Evolutionary conservation across 2,888 invertebrate genomes (phyloP).

Genomic region (Drosophila nr. medialis): DNA sequence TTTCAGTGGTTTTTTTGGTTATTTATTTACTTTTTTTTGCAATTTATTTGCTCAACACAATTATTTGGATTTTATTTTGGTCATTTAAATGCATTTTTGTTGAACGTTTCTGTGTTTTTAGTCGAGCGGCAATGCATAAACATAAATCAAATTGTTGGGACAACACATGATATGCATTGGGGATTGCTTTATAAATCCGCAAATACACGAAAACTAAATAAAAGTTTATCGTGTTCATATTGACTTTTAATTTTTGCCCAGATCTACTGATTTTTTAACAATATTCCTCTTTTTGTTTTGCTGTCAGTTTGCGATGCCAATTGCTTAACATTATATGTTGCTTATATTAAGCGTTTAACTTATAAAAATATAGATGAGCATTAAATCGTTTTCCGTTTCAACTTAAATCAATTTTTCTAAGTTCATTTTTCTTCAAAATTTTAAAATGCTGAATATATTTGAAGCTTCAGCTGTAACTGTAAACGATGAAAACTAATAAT

Average conservation of each 20-base stretch:
- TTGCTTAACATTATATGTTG: not conserved
- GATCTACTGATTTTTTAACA: slow-evolving; percentile 12
- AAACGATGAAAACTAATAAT: not conserved
- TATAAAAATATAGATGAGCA: not conserved
- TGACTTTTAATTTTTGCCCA: slow-evolving; percentile 69
- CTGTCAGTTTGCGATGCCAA: slow-evolving; percentile 49
- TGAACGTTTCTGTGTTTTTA: slow-evolving; percentile 1
- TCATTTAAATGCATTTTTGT: slow-evolving; percentile 39
- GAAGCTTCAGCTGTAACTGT: not conserved
- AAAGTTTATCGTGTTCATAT: slow-evolving; percentile 65
- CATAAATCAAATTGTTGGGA: slow-evolving; percentile 71
- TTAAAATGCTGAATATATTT: not conserved
- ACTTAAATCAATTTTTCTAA: not conserved
- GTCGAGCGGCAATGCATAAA: slow-evolving; percentile 55
- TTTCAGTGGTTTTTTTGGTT: not conserved
- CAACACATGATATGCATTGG: slow-evolving; percentile 65
- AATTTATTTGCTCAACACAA: slow-evolving; percentile 67
- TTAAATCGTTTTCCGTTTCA: not conserved
- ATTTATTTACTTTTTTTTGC: slow-evolving; percentile 35
- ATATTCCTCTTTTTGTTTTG: slow-evolving; percentile 8
- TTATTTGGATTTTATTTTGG: slow-evolving; percentile 72
- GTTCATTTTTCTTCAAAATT: not conserved
- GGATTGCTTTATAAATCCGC: slow-evolving; percentile 76
- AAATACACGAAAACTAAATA: slow-evolving; percentile 63
- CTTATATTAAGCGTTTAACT: not conserved